Evolutionary conservation across 2,113 vertebrate genomes (phyloP).

Genomic region (Pontoporia blainvillei): DNA sequence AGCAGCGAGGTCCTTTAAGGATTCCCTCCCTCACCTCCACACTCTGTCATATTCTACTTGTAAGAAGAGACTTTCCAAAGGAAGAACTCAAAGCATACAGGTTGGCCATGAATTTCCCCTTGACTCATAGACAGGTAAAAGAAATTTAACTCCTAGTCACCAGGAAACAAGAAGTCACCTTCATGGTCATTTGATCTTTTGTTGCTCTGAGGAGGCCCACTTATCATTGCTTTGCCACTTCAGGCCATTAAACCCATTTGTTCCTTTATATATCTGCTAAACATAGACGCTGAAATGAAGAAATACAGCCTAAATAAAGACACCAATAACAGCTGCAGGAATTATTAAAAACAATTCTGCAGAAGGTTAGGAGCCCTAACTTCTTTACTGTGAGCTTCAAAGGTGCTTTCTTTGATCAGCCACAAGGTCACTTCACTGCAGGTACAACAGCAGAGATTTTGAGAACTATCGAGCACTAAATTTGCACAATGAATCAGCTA

Average conservation of each 20-base stretch:
- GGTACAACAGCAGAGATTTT: slow-evolving; percentile 22
- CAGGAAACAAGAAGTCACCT: slow-evolving; percentile 38
- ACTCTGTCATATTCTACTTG: background rate
- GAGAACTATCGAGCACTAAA: background rate
- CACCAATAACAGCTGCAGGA: slow-evolving; percentile 44
- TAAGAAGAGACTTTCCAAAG: background rate
- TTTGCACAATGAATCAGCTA: slow-evolving; percentile 17
- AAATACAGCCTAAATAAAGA: slow-evolving; percentile 67
- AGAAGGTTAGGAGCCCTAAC: background rate
- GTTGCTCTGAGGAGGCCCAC: slow-evolving; percentile 20
- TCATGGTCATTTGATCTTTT: slow-evolving; percentile 50
- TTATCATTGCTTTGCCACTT: slow-evolving; percentile 44
- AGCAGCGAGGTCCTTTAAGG: background rate
- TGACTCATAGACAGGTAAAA: slow-evolving; percentile 21
- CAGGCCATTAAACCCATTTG: slow-evolving; percentile 56
- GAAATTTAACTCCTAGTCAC: slow-evolving; percentile 23
- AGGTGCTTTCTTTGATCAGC: background rate
- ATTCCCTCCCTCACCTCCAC: too few relatives aligned
- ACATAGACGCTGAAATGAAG: slow-evolving; percentile 58
- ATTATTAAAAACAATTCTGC: slow-evolving; percentile 53
- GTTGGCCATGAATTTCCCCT: slow-evolving; percentile 19
- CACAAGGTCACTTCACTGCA: slow-evolving; percentile 36
- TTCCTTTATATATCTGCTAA: slow-evolving; percentile 62
- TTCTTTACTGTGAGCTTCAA: slow-evolving; percentile 47
- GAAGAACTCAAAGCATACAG: background rate